phyloP scores from a whole-genome alignment of 2,888 invertebrate genomes.

The Chymomyza amoena region DNA sequence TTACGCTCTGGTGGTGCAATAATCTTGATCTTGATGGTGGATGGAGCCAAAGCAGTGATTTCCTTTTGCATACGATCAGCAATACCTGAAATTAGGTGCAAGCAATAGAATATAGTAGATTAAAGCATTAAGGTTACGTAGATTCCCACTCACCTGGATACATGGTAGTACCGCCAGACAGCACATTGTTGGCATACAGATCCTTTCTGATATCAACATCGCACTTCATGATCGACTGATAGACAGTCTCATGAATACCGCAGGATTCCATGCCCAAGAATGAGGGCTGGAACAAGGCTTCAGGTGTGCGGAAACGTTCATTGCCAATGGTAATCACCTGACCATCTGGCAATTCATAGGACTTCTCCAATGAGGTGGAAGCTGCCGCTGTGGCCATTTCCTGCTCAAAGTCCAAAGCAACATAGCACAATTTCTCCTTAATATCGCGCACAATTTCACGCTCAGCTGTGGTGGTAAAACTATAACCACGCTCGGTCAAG shows the following conservation, averaged over 20 bases:
- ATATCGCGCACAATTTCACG: slow-evolving; percentile 96
- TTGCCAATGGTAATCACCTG: slow-evolving; percentile 95
- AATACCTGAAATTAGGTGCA: slow-evolving; percentile 80
- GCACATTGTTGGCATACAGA: slow-evolving; percentile 94
- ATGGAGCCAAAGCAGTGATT: slow-evolving; percentile 92
- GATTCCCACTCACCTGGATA: slow-evolving; percentile 88
- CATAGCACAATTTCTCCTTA: slow-evolving; percentile 96
- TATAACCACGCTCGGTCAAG: slow-evolving; percentile 93
- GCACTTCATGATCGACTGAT: slow-evolving; percentile 98
- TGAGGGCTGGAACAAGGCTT: slow-evolving; percentile 95
- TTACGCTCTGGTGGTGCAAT: slow-evolving; percentile 94
- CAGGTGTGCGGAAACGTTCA: slow-evolving; percentile 96
- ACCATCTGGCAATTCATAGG: slow-evolving; percentile 96
- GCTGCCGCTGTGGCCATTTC: slow-evolving; percentile 96
- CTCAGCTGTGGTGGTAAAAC: slow-evolving; percentile 95
- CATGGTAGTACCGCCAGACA: slow-evolving; percentile 94
- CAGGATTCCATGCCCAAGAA: slow-evolving; percentile 91
- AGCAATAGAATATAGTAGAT: not conserved
- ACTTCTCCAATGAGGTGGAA: slow-evolving; percentile 95
- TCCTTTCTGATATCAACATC: slow-evolving; percentile 96
- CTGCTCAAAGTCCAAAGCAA: slow-evolving; percentile 94
- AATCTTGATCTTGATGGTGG: slow-evolving; percentile 96
- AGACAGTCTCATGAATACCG: slow-evolving; percentile 95
- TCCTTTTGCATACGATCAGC: slow-evolving; percentile 95
- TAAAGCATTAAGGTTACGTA: too few species aligned